phyloP scores from a whole-genome alignment of 2,113 vertebrate genomes.

The Ardeotis arabs region DNA sequence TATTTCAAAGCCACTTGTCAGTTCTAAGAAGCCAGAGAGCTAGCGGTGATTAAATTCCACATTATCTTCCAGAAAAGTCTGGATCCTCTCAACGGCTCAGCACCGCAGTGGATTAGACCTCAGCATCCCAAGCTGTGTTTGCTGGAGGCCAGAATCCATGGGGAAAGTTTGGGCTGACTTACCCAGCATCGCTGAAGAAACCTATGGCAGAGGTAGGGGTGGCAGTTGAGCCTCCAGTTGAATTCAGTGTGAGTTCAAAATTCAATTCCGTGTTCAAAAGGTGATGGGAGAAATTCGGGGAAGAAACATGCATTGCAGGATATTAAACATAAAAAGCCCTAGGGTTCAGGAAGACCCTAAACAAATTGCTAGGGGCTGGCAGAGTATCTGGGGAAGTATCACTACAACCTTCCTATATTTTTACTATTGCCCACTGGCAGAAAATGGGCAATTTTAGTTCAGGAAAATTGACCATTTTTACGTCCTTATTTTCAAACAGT shows the following conservation, averaged over 20 bases:
- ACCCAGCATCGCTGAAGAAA: not conserved
- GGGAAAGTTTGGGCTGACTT: not conserved
- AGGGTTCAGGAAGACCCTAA: not conserved
- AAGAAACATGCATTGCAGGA: fast-evolving
- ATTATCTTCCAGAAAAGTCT: not conserved
- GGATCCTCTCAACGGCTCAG: not conserved
- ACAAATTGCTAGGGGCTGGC: not conserved
- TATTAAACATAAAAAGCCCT: not conserved
- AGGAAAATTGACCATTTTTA: not conserved
- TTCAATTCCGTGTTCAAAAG: not conserved
- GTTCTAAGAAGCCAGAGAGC: not conserved
- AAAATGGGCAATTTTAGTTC: not conserved
- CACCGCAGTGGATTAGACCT: not conserved
- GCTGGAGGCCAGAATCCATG: not conserved
- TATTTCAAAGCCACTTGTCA: not conserved
- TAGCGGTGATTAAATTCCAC: not conserved
- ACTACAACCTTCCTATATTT: not conserved
- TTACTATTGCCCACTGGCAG: fast-evolving
- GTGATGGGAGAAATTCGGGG: not conserved
- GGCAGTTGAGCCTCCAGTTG: not conserved
- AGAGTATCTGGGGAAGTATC: not conserved
- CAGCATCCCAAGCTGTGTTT: not conserved
- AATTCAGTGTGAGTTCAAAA: not conserved
- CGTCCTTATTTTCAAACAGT: not conserved
- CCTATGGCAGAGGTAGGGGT: not conserved